Evolutionary conservation across 2,113 vertebrate species (phyloP).

Genomic region (Charadrius vociferus): DNA sequence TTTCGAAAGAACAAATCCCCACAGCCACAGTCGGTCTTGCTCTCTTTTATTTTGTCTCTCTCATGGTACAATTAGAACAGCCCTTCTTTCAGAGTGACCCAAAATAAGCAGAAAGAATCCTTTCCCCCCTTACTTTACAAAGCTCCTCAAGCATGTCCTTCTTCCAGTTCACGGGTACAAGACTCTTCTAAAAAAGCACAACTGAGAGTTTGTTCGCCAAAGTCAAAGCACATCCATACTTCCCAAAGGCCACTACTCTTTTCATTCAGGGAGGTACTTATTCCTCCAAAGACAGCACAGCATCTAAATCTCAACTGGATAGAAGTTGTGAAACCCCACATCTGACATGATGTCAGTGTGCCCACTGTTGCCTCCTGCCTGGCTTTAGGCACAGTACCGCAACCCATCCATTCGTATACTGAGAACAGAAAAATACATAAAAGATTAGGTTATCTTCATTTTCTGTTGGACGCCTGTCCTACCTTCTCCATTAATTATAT

Average conservation of each 20-base stretch:
- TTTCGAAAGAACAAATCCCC: background rate
- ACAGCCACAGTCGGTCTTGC: background rate
- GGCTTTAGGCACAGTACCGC: background rate
- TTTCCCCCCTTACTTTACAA: background rate
- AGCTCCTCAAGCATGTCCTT: background rate
- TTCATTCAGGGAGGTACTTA: background rate
- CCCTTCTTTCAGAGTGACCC: background rate
- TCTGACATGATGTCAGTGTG: background rate
- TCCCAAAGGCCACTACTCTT: background rate
- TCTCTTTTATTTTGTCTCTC: background rate
- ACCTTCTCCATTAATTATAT: background rate
- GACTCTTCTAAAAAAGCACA: background rate
- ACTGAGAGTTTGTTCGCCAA: background rate
- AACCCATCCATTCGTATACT: background rate
- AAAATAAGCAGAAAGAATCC: background rate
- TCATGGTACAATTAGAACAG: accelerated
- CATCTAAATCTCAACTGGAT: background rate
- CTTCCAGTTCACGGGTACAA: background rate
- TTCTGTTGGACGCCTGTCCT: background rate
- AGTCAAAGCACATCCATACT: background rate
- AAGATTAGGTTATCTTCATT: background rate
- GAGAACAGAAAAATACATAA: background rate
- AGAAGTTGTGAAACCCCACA: background rate
- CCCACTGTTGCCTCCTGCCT: background rate
- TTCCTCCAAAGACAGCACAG: background rate